Percentiles rank a stretch among this genome's conserved stretches.
Evolutionary conservation across 2,797 vertebrate genomes (phyloP).

Genomic region (Coilia nasus): DNA sequence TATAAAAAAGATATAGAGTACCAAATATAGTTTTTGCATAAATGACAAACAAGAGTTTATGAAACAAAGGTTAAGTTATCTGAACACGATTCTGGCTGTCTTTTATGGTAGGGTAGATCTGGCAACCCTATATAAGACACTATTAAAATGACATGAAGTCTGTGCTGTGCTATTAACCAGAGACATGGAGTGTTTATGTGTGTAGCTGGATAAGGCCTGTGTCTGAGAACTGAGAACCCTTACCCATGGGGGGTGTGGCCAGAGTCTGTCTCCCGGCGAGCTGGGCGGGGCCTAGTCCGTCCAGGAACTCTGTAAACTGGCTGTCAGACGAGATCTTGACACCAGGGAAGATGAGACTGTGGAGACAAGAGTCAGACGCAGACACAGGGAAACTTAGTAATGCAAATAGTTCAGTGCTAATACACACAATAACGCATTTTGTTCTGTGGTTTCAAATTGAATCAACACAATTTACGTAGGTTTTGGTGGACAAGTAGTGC

Average conservation of each 20-base stretch:
- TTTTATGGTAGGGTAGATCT: too few relatives aligned
- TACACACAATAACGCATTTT: neutral
- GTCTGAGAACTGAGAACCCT: conserved; percentile 36
- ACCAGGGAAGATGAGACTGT: conserved; percentile 93
- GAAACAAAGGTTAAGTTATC: too few relatives aligned
- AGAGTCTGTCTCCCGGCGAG: conserved; percentile 94
- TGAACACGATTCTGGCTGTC: too few relatives aligned
- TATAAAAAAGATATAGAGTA: too few relatives aligned
- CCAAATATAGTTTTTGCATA: too few relatives aligned
- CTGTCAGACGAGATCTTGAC: conserved; percentile 92
- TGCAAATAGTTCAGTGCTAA: too few relatives aligned
- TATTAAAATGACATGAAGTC: neutral
- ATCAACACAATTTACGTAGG: neutral
- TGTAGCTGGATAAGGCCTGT: neutral
- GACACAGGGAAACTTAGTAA: conserved; percentile 11
- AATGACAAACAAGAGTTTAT: too few relatives aligned
- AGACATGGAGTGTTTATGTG: neutral
- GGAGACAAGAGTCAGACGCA: conserved; percentile 49
- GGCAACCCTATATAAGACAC: too few relatives aligned
- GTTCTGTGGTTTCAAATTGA: neutral
- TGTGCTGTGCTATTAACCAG: neutral
- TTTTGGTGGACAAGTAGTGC: too few relatives aligned
- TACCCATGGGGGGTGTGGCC: conserved; percentile 96
- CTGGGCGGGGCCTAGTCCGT: conserved; percentile 93
- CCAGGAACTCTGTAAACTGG: conserved; percentile 95